Conservation (phyloP, 2,888 invertebrate genomes). For the Idaea biselata region DNA sequence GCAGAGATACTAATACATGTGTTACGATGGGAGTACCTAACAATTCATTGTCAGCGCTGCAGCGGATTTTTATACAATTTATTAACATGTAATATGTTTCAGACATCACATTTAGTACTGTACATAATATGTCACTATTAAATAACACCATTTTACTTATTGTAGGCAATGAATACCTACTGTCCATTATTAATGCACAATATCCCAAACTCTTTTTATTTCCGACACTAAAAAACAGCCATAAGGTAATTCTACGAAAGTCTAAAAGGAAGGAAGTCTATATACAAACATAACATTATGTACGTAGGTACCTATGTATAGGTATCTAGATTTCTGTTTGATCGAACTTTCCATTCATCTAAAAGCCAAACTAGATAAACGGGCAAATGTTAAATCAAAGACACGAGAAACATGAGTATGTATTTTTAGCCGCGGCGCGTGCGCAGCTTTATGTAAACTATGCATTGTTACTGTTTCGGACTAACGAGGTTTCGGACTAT, state of each 20-base stretch:
- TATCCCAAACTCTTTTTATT: too few relatives aligned
- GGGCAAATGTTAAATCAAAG: neutral
- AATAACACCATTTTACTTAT: too few relatives aligned
- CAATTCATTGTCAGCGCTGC: too few relatives aligned
- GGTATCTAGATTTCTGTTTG: neutral
- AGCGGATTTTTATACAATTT: too few relatives aligned
- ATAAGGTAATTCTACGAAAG: neutral
- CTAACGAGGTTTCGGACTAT: neutral
- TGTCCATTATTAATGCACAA: too few relatives aligned
- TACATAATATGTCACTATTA: too few relatives aligned
- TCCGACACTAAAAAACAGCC: too few relatives aligned
- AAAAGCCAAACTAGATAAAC: slow-evolving; percentile 3
- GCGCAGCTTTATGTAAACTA: neutral
- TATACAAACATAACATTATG: neutral
- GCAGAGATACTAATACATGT: too few relatives aligned
- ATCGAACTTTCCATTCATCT: neutral
- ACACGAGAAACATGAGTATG: neutral
- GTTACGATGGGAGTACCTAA: too few relatives aligned
- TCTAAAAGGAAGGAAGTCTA: neutral
- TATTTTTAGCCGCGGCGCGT: neutral
- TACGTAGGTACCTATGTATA: neutral
- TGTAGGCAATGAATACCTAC: too few relatives aligned
- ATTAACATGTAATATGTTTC: too few relatives aligned
- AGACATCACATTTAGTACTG: too few relatives aligned
- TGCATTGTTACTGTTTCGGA: neutral